Base-by-base conservation (phyloP, 2,113 vertebrate species). In the Etheostoma cragini region DNA sequence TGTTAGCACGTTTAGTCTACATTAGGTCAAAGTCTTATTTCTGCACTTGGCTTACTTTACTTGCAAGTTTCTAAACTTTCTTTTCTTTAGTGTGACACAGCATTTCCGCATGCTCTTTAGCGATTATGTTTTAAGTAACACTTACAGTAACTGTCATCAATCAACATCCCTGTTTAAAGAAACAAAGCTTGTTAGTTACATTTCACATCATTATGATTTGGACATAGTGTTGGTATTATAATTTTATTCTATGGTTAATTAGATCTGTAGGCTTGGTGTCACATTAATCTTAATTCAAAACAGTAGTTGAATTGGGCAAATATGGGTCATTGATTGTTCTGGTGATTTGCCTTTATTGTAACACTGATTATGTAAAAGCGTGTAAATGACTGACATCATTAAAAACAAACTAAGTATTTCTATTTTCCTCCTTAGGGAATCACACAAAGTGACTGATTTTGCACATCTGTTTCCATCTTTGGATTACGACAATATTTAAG, bases 401-500 rank as follows among this genome's bases (percentile, higher is more conserved):
- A 52, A 19, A 71, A 82, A 69, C 14, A 54, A 78, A 78, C 57
- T 76, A 50, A 81, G 22, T 68, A 10, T 86, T 56, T 91, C 24
- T 86, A 42, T 78, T 83, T 81, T 82, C 72, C 60, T 88, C 68
- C 61, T 70, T 74, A 93, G 92, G 90, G 52, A 81, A 46, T 49
- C 78, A 60, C 61, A 26, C 22, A 50, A 81, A 81, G 64, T 38
- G 7, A 75, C 82, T 54, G 71, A 66, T 52, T 38, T 45, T 24
- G 54, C 38, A 69, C 74, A 72, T 78, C 73, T 30, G 56, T 78
- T 81, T 90, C 52, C 50, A 76, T 83, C 80, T 88, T 81, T 92
- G 89, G 90, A 91, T 86, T 93, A 80, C 76, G n/a, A 69, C 72
- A 73, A 38, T 70, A 87, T 71, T 85, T 74, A 45, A 78, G 84